phyloP scores from a whole-genome alignment of 37 sponge, comb jelly and placozoan species.

The Lycopodina hypogea region DNA sequence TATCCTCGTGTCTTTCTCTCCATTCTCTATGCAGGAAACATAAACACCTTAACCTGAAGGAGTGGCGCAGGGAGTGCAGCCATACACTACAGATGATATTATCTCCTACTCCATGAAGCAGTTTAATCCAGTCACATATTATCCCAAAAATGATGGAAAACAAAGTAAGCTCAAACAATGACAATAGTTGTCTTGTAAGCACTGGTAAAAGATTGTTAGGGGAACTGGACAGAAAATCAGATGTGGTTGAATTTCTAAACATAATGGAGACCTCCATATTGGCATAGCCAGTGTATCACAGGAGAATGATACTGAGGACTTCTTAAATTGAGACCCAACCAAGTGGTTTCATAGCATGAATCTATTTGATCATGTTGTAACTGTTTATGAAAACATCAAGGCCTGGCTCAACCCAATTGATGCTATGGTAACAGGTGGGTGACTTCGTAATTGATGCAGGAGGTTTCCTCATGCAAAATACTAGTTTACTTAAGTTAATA shows the following conservation, averaged over 20 bases:
- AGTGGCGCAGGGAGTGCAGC: conserved; percentile 54
- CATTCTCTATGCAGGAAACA: too few species aligned
- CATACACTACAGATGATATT: conserved; percentile 15
- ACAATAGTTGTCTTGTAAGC: too few species aligned
- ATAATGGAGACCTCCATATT: not conserved
- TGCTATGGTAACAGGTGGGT: too few species aligned
- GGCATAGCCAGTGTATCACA: conserved; percentile 15
- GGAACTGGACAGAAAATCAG: not conserved
- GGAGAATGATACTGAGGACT: conserved; percentile 60
- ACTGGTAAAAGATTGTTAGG: too few species aligned
- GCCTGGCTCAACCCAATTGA: conserved; percentile 45
- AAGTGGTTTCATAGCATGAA: conserved; percentile 65
- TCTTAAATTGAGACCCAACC: conserved; percentile 50
- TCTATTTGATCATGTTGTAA: conserved; percentile 62
- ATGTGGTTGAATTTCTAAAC: not conserved
- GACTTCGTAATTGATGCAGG: too few species aligned
- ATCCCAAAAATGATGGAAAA: not conserved
- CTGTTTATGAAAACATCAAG: conserved; percentile 56
- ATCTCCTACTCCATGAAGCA: conserved; percentile 18
- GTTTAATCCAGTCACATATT: conserved; percentile 18
- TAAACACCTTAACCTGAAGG: conserved; percentile 57
- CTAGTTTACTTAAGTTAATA: too few species aligned
- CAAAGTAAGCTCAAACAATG: not conserved
- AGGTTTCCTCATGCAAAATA: too few species aligned
- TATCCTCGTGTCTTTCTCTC: too few species aligned